Evolutionary conservation across 2,797 vertebrate genomes (phyloP).

Genomic region (Sorex maritimensis): DNA sequence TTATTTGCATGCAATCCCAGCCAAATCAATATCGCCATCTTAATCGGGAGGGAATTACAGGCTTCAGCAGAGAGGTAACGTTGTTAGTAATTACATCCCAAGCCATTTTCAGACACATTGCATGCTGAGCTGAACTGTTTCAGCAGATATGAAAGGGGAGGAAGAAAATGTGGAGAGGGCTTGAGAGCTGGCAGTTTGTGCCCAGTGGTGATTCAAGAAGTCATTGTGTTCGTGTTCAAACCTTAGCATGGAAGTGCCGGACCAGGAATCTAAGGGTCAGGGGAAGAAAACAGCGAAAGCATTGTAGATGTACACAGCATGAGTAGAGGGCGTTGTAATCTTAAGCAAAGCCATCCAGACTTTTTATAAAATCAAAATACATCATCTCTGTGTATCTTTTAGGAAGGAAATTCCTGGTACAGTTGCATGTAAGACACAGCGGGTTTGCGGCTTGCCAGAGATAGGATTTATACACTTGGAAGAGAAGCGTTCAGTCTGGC

Average conservation of each 20-base stretch:
- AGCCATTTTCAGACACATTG: constrained; percentile 74
- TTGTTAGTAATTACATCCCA: constrained; percentile 54
- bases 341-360: constrained; percentile 51
- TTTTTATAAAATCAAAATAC: constrained; percentile 43
- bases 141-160: neutral
- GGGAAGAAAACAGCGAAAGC: neutral
- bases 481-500: neutral
- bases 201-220: constrained; percentile 12
- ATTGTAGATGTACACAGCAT: neutral
- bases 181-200: neutral
- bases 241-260: constrained; percentile 8
- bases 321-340: neutral
- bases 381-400: constrained; percentile 28
- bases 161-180: neutral
- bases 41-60: constrained; percentile 86
- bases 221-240: neutral
- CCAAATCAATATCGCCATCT: constrained; percentile 85
- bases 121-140: constrained; percentile 78
- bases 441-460: constrained; percentile 23
- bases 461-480: neutral
- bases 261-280: constrained; percentile 27
- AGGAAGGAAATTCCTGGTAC: neutral
- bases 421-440: neutral
- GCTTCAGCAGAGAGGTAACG: constrained; percentile 79
- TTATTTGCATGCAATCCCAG: constrained; percentile 87